These are phyloP conservation scores for Micropoecilia bifurca DNA, from an alignment of 2,797 vertebrate genomes.

Conservation along the genomic window DNA sequence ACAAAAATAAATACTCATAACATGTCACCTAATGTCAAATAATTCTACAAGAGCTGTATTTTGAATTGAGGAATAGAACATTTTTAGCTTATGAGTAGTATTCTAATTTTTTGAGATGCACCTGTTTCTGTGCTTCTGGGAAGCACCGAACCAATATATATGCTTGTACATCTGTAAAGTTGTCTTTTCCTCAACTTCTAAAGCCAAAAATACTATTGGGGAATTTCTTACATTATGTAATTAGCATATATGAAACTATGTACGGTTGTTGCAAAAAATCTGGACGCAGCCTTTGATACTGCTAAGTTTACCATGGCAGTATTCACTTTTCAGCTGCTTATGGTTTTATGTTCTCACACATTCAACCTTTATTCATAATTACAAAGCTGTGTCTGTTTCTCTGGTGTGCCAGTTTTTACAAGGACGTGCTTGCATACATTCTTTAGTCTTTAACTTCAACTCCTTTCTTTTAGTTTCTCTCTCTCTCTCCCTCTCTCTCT, in stretches of 20 bases:
- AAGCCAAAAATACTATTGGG: slow-evolving; percentile 62
- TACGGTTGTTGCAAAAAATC: slow-evolving; percentile 60
- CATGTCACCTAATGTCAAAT: background rate
- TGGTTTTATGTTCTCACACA: slow-evolving; percentile 1
- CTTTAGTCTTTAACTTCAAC: slow-evolving; percentile 24
- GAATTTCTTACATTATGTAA: slow-evolving; percentile 31
- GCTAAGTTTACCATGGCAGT: slow-evolving; percentile 63
- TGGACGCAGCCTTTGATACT: slow-evolving; percentile 50
- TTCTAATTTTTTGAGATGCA: background rate
- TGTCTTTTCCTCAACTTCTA: slow-evolving; percentile 40
- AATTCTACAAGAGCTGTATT: background rate
- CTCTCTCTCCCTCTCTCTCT: slow-evolving; percentile 11
- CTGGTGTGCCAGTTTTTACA: slow-evolving; percentile 37
- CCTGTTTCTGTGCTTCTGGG: slow-evolving; percentile 57
- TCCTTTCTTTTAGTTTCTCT: background rate
- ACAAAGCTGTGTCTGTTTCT: slow-evolving; percentile 74
- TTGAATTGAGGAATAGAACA: background rate
- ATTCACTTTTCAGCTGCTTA: slow-evolving; percentile 51
- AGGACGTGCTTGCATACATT: slow-evolving; percentile 51
- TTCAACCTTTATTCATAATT: slow-evolving; percentile 31
- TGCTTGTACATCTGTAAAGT: slow-evolving; percentile 58
- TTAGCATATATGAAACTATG: slow-evolving; percentile 39
- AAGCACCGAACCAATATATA: slow-evolving; percentile 46
- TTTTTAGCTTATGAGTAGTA: background rate
- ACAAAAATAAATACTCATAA: background rate